Evolutionary conservation across 2,113 vertebrate genomes (phyloP).

Genomic region (Callithrix jacchus): DNA sequence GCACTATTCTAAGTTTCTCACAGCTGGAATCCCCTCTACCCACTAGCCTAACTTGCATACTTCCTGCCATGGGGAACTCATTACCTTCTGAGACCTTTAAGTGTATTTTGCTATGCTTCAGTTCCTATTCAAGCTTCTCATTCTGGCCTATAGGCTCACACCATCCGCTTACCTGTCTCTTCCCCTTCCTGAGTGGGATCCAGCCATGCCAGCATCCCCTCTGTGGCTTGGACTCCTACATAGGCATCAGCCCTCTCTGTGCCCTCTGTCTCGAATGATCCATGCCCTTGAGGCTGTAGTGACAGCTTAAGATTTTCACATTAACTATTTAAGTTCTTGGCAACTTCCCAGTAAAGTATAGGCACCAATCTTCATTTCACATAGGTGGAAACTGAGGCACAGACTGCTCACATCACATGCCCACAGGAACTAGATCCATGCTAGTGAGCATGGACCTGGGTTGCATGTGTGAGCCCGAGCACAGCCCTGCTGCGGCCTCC

Average conservation of each 20-base stretch:
- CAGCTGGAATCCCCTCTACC: neutral
- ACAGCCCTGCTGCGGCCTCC: no score
- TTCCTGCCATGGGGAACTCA: neutral
- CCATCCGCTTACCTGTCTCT: neutral
- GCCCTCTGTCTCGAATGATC: no score
- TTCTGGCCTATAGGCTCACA: neutral
- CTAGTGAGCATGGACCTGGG: neutral
- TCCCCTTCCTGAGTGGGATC: neutral
- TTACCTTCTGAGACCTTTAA: neutral
- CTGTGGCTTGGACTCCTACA: accelerated
- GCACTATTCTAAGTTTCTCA: neutral
- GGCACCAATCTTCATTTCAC: neutral
- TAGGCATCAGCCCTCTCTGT: neutral
- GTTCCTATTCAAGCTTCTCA: neutral
- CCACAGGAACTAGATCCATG: no score
- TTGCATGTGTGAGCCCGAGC: neutral
- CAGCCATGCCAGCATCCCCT: neutral
- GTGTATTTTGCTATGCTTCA: neutral
- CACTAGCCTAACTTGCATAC: neutral
- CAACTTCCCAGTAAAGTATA: neutral
- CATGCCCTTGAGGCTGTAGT: neutral
- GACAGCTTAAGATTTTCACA: no score
- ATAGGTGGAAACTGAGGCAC: neutral
- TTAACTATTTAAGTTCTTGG: neutral
- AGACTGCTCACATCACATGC: accelerated